Evolutionary conservation across 2,113 vertebrate species (phyloP).

Genomic region (Takifugu bimaculatus): DNA sequence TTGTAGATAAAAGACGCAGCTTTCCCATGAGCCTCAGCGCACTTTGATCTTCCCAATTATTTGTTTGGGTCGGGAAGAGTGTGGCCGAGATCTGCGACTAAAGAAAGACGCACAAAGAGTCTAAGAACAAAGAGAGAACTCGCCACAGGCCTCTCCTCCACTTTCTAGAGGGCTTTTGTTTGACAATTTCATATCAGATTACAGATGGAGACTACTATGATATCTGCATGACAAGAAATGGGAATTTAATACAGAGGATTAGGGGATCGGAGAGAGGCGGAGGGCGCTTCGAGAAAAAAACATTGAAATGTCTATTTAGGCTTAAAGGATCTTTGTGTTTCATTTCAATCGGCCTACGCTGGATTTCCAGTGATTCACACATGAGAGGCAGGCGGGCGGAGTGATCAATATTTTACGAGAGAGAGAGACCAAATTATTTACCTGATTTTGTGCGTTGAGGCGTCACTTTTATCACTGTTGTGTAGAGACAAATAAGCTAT

Average conservation of each 20-base stretch:
- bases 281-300: constrained; percentile 36
- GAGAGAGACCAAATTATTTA: too few species aligned
- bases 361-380: not conserved
- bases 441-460: too few species aligned
- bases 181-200: constrained; percentile 36
- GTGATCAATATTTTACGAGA: too few species aligned
- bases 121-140: not conserved
- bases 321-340: constrained; percentile 50
- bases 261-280: constrained; percentile 30
- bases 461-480: too few species aligned
- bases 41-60: constrained; percentile 30
- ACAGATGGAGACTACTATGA: constrained; percentile 27
- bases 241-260: constrained; percentile 39
- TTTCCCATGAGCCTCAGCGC: constrained; percentile 1
- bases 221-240: constrained; percentile 35
- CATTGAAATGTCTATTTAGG: constrained; percentile 41
- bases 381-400: not conserved
- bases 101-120: not conserved
- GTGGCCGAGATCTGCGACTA: constrained; percentile 3
- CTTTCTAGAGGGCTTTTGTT: constrained; percentile 1
- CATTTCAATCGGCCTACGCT: constrained; percentile 31
- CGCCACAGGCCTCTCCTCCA: not conserved
- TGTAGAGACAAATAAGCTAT: too few species aligned
- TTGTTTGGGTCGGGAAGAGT: constrained; percentile 18
- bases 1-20: constrained; percentile 21